These are phyloP conservation scores for Tonatia bakeri DNA, from an alignment of 2,113 vertebrate species.

Conservation along the genomic window DNA sequence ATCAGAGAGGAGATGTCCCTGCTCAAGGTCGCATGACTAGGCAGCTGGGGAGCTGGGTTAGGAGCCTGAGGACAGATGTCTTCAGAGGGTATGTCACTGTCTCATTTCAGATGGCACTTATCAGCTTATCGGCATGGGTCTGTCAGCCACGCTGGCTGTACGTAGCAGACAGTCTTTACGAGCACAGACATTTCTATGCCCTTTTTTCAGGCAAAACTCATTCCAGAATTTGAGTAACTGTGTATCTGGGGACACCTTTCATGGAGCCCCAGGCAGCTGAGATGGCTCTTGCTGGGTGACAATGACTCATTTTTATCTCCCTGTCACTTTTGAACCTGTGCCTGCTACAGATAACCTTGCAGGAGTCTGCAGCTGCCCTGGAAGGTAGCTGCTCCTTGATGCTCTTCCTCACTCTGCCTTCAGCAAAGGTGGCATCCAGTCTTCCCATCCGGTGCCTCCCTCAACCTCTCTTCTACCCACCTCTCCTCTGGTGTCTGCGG, in stretches of 20 bases:
- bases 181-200: slow-evolving; percentile 1
- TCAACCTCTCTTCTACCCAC: neutral
- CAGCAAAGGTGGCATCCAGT: neutral
- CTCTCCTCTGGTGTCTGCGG: neutral
- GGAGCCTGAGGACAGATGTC: slow-evolving; percentile 42
- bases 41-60: neutral
- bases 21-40: neutral
- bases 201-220: slow-evolving; percentile 51
- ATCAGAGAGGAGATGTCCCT: neutral
- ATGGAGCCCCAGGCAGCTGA: neutral
- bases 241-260: slow-evolving; percentile 56
- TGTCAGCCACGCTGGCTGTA: neutral
- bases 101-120: neutral
- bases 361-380: neutral
- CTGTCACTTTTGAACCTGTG: neutral
- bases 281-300: slow-evolving; percentile 5
- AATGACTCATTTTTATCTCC: slow-evolving; percentile 65
- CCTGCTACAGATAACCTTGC: slow-evolving; percentile 42
- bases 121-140: neutral
- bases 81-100: neutral
- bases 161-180: neutral
- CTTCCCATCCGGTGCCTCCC: neutral
- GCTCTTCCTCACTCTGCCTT: accelerated
- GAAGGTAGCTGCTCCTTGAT: neutral
- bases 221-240: slow-evolving; percentile 61